Evolutionary conservation across 92 coral and sea anemone genomes (phyloP).

Genomic region (Porites rus): DNA sequence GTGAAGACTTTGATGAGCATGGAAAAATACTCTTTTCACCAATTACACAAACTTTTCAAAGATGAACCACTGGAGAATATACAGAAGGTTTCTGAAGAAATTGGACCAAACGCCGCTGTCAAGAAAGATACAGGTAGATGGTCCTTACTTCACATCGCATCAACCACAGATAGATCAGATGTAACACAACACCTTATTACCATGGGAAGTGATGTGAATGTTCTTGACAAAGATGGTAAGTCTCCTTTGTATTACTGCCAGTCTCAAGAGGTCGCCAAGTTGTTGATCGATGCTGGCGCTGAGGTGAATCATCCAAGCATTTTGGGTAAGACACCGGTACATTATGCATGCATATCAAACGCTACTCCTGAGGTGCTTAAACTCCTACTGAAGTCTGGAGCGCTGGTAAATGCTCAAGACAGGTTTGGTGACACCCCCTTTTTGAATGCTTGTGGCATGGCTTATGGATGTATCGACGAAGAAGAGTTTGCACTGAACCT

Average conservation of each 20-base stretch:
- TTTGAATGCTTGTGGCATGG: slow-evolving; percentile 62
- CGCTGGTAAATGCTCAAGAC: slow-evolving; percentile 48
- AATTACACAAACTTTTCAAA: slow-evolving; percentile 2
- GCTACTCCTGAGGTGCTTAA: slow-evolving; percentile 47
- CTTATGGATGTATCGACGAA: slow-evolving; percentile 49
- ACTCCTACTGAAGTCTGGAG: slow-evolving; percentile 50
- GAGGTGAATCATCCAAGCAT: slow-evolving; percentile 50
- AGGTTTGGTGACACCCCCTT: slow-evolving; percentile 56
- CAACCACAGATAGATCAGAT: slow-evolving; percentile 45
- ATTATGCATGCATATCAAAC: slow-evolving; percentile 39
- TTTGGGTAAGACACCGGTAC: slow-evolving; percentile 55
- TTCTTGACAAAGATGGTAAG: slow-evolving; percentile 51
- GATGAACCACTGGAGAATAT: slow-evolving; percentile 27
- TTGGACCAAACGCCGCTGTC: slow-evolving; percentile 20
- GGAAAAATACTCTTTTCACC: slow-evolving; percentile 37
- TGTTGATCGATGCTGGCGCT: slow-evolving; percentile 54
- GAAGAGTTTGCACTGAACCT: slow-evolving; percentile 35
- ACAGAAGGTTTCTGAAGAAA: slow-evolving; percentile 40
- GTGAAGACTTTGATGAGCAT: background rate
- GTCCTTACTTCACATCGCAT: slow-evolving; percentile 52
- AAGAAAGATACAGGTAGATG: slow-evolving; percentile 16
- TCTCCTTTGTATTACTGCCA: slow-evolving; percentile 56
- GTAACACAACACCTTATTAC: slow-evolving; percentile 39
- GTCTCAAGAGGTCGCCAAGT: slow-evolving; percentile 36
- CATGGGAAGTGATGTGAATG: slow-evolving; percentile 43